A percentile compares a stretch with the other conserved stretches of the same genome.
These are phyloP conservation scores for Oncorhynchus tshawytscha DNA, from an alignment of 2,113 vertebrate genomes.

Conservation along the genomic window DNA sequence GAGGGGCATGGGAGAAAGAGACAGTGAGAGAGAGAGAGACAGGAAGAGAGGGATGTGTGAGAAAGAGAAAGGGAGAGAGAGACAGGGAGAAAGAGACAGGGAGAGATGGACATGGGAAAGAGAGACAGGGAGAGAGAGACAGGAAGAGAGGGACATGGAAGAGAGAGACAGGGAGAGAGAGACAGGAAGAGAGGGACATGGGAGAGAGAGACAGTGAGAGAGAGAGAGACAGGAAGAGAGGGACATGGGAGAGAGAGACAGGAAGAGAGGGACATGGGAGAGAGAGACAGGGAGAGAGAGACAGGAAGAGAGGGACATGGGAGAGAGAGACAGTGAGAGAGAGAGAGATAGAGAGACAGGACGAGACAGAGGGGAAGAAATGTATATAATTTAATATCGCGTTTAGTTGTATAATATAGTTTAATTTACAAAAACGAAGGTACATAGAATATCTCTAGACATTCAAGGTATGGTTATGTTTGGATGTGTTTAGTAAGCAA, in stretches of 20 bases:
- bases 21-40: not conserved
- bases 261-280: not conserved
- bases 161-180: no score
- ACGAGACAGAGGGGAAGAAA: constrained; percentile 5
- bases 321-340: no score
- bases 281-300: not conserved
- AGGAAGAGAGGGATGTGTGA: no score
- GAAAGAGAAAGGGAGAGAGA: no score
- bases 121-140: no score
- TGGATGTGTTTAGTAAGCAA: not conserved
- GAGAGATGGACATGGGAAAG: no score
- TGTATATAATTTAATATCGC: not conserved
- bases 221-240: not conserved
- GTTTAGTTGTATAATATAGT: not conserved
- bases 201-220: not conserved
- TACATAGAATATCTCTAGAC: not conserved
- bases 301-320: not conserved
- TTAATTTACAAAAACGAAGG: not conserved
- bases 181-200: not conserved
- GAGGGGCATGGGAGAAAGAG: not conserved
- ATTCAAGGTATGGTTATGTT: not conserved
- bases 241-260: no score
- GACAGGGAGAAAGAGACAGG: no score
- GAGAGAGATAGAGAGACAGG: not conserved
- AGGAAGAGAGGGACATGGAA: no score